Conservation (phyloP, 2,113 vertebrate species). For the Polypterus bichir region DNA sequence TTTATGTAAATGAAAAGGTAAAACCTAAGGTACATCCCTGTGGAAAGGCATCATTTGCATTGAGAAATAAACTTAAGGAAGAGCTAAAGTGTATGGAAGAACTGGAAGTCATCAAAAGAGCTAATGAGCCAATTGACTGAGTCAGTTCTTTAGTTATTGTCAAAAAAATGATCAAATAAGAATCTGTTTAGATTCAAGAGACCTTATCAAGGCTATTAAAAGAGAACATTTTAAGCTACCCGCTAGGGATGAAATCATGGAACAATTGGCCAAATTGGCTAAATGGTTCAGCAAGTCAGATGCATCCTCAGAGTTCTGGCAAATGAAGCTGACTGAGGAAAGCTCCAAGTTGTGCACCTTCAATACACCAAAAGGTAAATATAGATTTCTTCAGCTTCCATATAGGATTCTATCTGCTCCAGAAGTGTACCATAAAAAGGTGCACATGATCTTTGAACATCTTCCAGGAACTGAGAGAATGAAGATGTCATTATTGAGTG, state of each 20-base stretch:
- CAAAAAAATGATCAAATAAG: not conserved
- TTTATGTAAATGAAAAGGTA: no score
- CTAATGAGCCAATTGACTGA: no score
- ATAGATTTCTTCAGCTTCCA: conserved; percentile 11
- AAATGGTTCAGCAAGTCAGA: no score
- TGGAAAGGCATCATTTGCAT: no score
- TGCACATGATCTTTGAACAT: conserved; percentile 16
- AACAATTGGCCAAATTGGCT: no score
- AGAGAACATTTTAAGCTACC: not conserved
- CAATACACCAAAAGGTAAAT: conserved; percentile 12
- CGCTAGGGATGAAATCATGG: not conserved
- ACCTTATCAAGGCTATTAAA: not conserved
- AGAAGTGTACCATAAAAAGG: conserved; percentile 20
- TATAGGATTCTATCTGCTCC: conserved; percentile 17
- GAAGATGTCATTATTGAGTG: not conserved
- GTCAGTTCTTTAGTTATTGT: not conserved
- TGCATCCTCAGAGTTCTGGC: conserved; percentile 15
- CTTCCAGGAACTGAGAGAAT: conserved; percentile 7
- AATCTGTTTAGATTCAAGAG: not conserved
- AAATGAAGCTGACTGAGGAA: conserved; percentile 12
- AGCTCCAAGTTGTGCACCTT: conserved; percentile 14
- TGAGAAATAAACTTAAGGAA: not conserved
- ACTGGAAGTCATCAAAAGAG: not conserved
- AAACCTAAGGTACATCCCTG: not conserved
- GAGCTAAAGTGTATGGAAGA: not conserved